Base-by-base conservation (phyloP, 2,113 vertebrate species). In the Ptyas mucosa region DNA sequence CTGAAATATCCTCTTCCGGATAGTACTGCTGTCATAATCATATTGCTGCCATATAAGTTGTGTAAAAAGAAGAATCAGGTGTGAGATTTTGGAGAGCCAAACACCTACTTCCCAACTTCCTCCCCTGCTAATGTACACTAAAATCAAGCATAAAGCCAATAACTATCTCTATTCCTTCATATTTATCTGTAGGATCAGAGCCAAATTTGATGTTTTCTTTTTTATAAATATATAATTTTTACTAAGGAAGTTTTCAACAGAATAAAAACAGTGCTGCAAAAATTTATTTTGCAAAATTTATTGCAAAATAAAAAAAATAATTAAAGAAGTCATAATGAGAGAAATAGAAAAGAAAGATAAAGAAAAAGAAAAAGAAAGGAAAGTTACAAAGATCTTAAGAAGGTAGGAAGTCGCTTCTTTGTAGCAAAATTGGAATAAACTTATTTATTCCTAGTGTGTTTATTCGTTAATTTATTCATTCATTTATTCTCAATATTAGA, bases 21-120 rank as follows among this genome's bases (percentile, higher is more conserved):
- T 96, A 1, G 98, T 98, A 96, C 98, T 99, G 98, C 99, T 99
- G 97, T 99, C 99, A 0, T 99, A 98, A 93, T 99, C 98, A 0
- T 98, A 99, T 98, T 99, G 99, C 99, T 99, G 97, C 95, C 85
- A 93, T 18, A 54, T 54, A 92, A 24, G 97, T 53, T 53, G 58
- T 43, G 97, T 39, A 97, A 55, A 96, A 3, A 88, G 24, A 81
- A 90, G 34, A 29, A 86, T 29, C 46, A 21, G 43, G 21, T 53
- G 7, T 86, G 11, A 88, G 46, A 43, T 55, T 18, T 23, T 49
- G 18, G 61, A 51, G 14, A 43, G 46, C 46, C 18, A n/a, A n/a
- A 29, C 26, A 61, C 20, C 43, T 2, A 34, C 34, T 29, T 89
- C 18, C 43, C 53, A 51, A 34, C 46, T 57, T 54, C 55, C n/a